Evolutionary conservation across 1,140 invertebrate genomes (phyloP).

Genomic region (Neuroterus valhalla): DNA sequence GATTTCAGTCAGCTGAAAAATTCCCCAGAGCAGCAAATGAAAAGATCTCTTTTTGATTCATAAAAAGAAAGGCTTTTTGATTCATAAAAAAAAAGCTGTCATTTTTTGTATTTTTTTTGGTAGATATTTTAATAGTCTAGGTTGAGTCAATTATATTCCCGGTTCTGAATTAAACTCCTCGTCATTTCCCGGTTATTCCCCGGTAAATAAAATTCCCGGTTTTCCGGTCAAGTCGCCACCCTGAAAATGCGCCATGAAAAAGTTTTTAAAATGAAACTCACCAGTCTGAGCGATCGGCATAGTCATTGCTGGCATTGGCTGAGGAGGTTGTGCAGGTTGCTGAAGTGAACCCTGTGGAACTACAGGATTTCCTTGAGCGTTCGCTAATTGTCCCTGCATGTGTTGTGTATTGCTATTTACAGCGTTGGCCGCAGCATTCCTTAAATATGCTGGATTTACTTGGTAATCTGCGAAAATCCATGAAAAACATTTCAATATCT

Average conservation of each 20-base stretch:
- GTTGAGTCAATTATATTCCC: no score
- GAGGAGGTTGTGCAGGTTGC: conserved; percentile 63
- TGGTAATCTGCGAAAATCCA: conserved; percentile 48
- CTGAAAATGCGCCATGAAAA: not conserved
- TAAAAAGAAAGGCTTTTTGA: no score
- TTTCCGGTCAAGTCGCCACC: no score
- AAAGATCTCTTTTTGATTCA: no score
- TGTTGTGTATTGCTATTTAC: conserved; percentile 66
- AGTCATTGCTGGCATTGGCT: conserved; percentile 61
- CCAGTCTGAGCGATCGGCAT: conserved; percentile 62
- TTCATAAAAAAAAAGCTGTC: no score
- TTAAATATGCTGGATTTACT: conserved; percentile 59
- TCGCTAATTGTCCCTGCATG: conserved; percentile 61
- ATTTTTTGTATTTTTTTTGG: no score
- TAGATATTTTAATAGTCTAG: no score
- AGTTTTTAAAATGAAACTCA: conserved; percentile 42
- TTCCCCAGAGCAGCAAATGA: no score
- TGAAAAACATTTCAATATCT: conserved; percentile 27
- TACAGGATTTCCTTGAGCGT: conserved; percentile 64
- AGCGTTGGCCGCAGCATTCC: conserved; percentile 58
- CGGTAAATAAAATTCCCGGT: no score
- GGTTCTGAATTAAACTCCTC: no score
- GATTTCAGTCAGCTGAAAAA: no score
- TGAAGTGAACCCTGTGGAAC: conserved; percentile 66
- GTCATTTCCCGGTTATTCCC: no score